phyloP scores from a whole-genome alignment of 1,140 invertebrate species.

The Diabrotica undecimpunctata region DNA sequence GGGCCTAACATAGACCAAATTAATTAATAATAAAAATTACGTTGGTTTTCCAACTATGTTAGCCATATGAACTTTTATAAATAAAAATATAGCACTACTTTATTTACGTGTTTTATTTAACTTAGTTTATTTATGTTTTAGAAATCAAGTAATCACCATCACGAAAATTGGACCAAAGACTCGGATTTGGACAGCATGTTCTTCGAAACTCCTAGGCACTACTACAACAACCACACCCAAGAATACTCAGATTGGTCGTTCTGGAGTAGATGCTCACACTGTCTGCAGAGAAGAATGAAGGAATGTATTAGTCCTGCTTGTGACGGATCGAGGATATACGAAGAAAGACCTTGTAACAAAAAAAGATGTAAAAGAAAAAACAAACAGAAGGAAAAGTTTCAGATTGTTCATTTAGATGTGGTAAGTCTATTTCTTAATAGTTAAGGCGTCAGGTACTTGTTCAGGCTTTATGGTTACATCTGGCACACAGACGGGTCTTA shows the following conservation, averaged over 20 bases:
- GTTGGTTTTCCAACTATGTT: too few species aligned
- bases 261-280: conserved; percentile 39
- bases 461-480: neutral
- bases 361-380: conserved; percentile 38
- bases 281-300: conserved; percentile 40
- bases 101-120: neutral
- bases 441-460: too few species aligned
- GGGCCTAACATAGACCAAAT: too few species aligned
- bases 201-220: neutral
- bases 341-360: conserved; percentile 38
- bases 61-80: neutral
- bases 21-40: too few species aligned
- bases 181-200: neutral
- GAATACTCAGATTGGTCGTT: conserved; percentile 33
- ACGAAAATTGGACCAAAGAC: neutral
- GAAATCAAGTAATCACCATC: neutral
- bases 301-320: conserved; percentile 34
- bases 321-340: conserved; percentile 33
- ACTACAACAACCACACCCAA: neutral
- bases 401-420: conserved; percentile 36
- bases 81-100: neutral
- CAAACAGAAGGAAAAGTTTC: conserved; percentile 30
- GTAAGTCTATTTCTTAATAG: conserved; percentile 20
- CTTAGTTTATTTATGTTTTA: conserved; percentile 1
- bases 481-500: too few species aligned